These are phyloP conservation scores for Stichodactyla mertensii DNA, from an alignment of 64 coral and sea anemone species.

Conservation along the genomic window DNA sequence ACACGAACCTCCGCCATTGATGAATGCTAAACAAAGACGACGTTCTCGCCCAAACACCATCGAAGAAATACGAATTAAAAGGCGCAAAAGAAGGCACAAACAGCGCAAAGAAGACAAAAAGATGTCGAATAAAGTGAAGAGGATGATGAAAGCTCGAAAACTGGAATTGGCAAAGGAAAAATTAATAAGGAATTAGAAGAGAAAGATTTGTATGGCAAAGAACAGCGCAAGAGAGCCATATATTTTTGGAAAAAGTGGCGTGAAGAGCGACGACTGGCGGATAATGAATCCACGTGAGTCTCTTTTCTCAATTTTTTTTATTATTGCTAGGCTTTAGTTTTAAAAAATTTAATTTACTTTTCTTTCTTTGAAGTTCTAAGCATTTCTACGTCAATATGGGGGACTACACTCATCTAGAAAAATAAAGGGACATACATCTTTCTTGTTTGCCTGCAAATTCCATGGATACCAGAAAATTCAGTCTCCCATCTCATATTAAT, in stretches of 20 bases:
- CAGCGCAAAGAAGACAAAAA: neutral
- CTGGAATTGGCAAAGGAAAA: neutral
- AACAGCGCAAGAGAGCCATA: constrained; percentile 16
- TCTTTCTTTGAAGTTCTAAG: neutral
- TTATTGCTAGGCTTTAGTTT: neutral
- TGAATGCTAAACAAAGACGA: constrained; percentile 15
- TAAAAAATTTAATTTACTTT: neutral
- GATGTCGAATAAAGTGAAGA: neutral
- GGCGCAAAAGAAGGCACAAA: constrained; percentile 3
- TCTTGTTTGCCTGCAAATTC: neutral
- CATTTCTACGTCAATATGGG: neutral
- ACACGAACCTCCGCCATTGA: neutral
- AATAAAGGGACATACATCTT: neutral
- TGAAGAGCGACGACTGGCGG: neutral
- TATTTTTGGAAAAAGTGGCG: constrained; percentile 13
- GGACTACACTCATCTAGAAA: too few relatives aligned
- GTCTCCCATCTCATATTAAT: neutral
- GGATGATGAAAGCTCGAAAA: neutral
- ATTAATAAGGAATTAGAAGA: neutral
- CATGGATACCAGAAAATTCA: neutral
- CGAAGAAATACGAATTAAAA: neutral
- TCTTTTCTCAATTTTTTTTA: neutral
- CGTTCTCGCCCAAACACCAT: neutral
- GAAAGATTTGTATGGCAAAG: neutral
- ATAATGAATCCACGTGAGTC: constrained; percentile 5